Base-by-base conservation (phyloP, 2,113 vertebrate genomes). In the Phaethon lepturus region DNA sequence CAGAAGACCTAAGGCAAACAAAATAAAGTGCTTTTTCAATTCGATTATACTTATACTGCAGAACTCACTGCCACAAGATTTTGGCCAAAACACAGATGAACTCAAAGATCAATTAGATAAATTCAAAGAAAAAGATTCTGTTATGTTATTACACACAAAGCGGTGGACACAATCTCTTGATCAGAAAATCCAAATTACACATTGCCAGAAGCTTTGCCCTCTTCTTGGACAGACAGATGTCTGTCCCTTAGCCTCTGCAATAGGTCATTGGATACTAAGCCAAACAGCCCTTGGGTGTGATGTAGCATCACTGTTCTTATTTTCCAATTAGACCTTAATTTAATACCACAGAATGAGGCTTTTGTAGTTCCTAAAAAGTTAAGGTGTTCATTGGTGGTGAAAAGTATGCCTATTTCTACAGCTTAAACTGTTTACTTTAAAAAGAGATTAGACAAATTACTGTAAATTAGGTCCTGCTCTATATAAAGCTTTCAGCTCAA, bases 1-100 rank as follows among this genome's bases (percentile, higher is more conserved):
- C 63, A 94, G 60, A 95, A 91, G 64, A 94, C 68, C 68, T 67
- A 94, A 95, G 64, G 64, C 47, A 89, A 96, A 86, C 23, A 76
- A 76, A 95, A 84, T 58, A 14, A 88, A 77, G 28, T 42, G 25
- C 5, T 69, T 71, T 74, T 91, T 13, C 59, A 91, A 94, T 67
- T 90, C 91, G 19, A 26, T 74, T 74, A 40, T 49, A 33, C 42
- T 88, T 52, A 25, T 47, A 63, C 52, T 66, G 42, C 56, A 77
- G 45, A 79, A 77, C 25, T 91, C 24, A 22, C 50, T 87, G 47
- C 42, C 31, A 71, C 64, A 8, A 49, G 22, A 84, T 74, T 91
- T 80, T 87, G 55, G 64, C 64, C 56, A 91, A 87, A 89, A 62
- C 22, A 80, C 58, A 92, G 81, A 50, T 80, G 31, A 87, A 50